phyloP scores from a whole-genome alignment of 1,140 invertebrate species.

The Sogatella furcifera region DNA sequence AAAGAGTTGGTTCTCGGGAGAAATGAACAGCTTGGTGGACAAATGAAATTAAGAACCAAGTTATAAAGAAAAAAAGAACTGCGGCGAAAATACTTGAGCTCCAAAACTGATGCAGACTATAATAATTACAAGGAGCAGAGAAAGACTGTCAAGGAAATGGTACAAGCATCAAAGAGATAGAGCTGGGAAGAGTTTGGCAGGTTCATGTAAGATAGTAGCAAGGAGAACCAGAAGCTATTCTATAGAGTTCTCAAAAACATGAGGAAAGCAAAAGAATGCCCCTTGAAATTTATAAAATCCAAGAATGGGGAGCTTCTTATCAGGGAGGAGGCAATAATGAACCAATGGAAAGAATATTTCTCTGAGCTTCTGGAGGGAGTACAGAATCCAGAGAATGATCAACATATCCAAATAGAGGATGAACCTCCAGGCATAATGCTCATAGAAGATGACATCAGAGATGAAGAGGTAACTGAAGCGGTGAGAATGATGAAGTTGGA shows the following conservation, averaged over 20 bases:
- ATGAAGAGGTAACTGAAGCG: too few species aligned
- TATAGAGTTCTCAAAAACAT: not conserved
- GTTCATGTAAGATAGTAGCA: not conserved
- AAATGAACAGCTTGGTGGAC: not conserved
- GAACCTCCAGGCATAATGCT: too few species aligned
- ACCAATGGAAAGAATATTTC: too few species aligned
- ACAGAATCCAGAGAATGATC: too few species aligned
- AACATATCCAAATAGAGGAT: too few species aligned
- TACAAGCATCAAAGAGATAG: not conserved
- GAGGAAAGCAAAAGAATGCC: not conserved
- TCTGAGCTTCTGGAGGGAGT: not conserved
- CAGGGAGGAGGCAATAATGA: not conserved
- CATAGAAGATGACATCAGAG: too few species aligned
- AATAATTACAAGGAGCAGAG: not conserved
- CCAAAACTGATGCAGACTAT: not conserved
- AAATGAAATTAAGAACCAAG: not conserved
- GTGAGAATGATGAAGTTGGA: too few species aligned
- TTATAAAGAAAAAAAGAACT: slow-evolving; percentile 1
- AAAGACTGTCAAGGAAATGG: not conserved
- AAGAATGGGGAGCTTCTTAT: not conserved
- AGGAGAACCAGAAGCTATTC: slow-evolving; percentile 5
- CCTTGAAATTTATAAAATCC: not conserved
- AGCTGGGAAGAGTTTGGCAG: slow-evolving; percentile 8
- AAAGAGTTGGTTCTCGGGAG: not conserved
- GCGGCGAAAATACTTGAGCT: not conserved